phyloP scores from a whole-genome alignment of 2,797 vertebrate genomes.

The Psittacula derbiana region DNA sequence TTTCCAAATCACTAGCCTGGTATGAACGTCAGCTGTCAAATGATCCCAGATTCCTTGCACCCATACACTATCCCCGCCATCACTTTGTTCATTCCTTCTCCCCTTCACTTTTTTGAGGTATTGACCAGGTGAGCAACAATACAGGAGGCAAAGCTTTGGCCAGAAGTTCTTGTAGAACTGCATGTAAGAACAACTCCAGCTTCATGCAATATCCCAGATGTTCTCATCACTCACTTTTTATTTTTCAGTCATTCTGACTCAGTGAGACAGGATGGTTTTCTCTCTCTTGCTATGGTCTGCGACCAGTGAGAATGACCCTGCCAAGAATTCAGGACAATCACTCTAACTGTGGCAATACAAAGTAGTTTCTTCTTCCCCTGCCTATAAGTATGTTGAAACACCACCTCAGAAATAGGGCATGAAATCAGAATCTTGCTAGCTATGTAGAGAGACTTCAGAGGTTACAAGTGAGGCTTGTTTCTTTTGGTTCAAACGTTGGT shows the following conservation, averaged over 20 bases:
- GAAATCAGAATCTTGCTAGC: neutral
- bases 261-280: neutral
- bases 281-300: neutral
- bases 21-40: rapidly evolving
- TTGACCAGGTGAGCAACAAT: neutral
- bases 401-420: neutral
- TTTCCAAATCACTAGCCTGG: neutral
- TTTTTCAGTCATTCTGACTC: neutral
- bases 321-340: neutral
- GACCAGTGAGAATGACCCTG: neutral
- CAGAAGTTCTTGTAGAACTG: neutral
- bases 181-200: neutral
- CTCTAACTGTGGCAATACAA: neutral
- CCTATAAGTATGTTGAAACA: neutral
- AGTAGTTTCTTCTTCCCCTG: neutral
- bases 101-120: neutral
- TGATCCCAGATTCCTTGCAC: neutral
- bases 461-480: neutral
- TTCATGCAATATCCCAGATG: neutral
- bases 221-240: neutral
- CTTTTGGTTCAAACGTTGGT: neutral
- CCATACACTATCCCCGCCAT: rapidly evolving
- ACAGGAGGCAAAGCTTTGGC: neutral
- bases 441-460: neutral
- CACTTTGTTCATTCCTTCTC: neutral